These are phyloP conservation scores for Drosophila flavopinicola DNA, from an alignment of 2,888 invertebrate species.

Conservation along the genomic window DNA sequence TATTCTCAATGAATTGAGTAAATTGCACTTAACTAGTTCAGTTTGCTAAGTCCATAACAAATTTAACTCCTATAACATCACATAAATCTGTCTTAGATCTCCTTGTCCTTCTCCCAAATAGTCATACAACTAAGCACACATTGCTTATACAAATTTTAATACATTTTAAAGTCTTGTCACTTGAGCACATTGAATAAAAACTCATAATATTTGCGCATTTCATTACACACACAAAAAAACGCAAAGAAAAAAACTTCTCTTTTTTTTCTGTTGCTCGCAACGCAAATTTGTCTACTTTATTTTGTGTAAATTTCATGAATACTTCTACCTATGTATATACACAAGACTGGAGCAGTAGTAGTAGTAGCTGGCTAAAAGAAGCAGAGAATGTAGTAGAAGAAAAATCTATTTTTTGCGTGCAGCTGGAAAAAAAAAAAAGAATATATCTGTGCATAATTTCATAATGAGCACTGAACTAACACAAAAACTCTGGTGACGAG, in stretches of 20 bases:
- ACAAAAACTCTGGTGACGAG: conserved; percentile 17
- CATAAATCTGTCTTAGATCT: too few species aligned
- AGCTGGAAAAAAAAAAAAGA: conserved; percentile 11
- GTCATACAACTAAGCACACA: too few species aligned
- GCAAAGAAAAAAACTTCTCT: too few species aligned
- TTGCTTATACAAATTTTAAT: too few species aligned
- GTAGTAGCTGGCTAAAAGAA: too few species aligned
- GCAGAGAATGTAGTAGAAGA: conserved; percentile 7
- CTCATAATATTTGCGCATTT: conserved; percentile 17
- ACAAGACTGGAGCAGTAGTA: neutral
- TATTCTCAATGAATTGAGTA: too few species aligned
- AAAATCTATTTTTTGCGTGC: conserved; percentile 29
- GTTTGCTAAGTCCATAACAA: too few species aligned
- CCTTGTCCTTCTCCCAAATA: too few species aligned
- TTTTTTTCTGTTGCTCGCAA: conserved; percentile 4
- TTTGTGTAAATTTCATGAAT: conserved; percentile 35
- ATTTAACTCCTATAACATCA: too few species aligned
- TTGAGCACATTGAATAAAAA: conserved; percentile 11
- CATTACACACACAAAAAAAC: conserved; percentile 5
- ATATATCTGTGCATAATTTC: conserved; percentile 65
- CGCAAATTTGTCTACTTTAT: conserved; percentile 11
- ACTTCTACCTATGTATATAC: conserved; percentile 11
- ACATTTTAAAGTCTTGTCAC: too few species aligned
- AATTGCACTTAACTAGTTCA: too few species aligned
- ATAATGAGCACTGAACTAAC: conserved; percentile 72